Evolutionary conservation across 2,888 invertebrate genomes (phyloP).

Genomic region (Synergus umbraculus): DNA sequence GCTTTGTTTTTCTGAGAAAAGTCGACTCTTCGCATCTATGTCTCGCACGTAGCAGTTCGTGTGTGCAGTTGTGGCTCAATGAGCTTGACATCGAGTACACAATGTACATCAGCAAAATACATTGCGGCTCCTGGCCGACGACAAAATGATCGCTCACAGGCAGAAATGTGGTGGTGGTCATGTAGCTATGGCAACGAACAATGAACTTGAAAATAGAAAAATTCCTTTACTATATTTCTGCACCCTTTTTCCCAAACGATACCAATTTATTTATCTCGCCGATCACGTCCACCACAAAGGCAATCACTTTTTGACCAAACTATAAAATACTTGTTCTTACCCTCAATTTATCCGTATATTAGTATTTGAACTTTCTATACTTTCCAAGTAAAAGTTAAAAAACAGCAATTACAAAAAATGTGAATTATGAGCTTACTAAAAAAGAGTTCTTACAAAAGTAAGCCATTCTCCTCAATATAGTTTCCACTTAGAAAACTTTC

Average conservation of each 20-base stretch:
- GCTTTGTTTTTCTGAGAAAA: not conserved
- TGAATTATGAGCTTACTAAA: too few species aligned
- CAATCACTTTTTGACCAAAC: constrained; percentile 14
- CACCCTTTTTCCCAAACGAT: constrained; percentile 1
- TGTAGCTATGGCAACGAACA: not conserved
- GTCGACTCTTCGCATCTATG: constrained; percentile 15
- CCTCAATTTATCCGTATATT: not conserved
- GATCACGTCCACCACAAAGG: constrained; percentile 13
- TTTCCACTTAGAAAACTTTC: too few species aligned
- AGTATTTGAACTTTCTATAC: too few species aligned
- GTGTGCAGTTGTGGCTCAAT: constrained; percentile 16
- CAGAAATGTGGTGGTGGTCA: constrained; percentile 11
- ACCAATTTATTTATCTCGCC: constrained; percentile 18
- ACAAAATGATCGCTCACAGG: not conserved
- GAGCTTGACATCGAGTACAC: constrained; percentile 20
- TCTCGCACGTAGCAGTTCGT: constrained; percentile 6
- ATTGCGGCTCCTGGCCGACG: constrained; percentile 16
- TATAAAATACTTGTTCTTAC: not conserved
- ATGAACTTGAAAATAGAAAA: constrained; percentile 3
- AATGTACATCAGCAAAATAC: constrained; percentile 39
- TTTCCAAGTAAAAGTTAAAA: too few species aligned
- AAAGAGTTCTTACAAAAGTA: too few species aligned
- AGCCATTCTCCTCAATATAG: too few species aligned
- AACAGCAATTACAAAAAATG: too few species aligned
- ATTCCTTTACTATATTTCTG: not conserved